phyloP scores from a whole-genome alignment of 2,113 vertebrate genomes.

The Lipophrys pholis region DNA sequence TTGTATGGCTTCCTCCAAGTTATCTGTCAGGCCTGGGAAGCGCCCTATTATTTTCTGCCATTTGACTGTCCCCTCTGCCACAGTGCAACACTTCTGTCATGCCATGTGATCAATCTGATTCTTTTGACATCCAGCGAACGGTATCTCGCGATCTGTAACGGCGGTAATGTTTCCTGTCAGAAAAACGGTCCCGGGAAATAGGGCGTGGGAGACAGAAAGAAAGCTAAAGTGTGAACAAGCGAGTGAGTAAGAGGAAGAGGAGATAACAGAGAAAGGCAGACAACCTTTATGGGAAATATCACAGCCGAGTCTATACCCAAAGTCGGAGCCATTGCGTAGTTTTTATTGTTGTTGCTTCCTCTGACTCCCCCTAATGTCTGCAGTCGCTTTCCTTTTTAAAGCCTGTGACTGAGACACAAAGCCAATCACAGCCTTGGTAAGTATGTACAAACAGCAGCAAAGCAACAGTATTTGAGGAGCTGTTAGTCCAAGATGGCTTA shows the following conservation, averaged over 20 bases:
- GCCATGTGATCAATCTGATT: constrained; percentile 76
- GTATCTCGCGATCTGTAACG: constrained; percentile 77
- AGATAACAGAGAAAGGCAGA: constrained; percentile 48
- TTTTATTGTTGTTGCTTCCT: constrained; percentile 46
- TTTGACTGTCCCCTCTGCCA: constrained; percentile 77
- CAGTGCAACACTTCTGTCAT: constrained; percentile 64
- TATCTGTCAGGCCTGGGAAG: constrained; percentile 78
- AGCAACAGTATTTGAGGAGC: constrained; percentile 47
- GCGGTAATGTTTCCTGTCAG: constrained; percentile 78
- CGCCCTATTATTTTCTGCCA: constrained; percentile 80
- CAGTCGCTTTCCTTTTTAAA: constrained; percentile 17
- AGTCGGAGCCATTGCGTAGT: constrained; percentile 29
- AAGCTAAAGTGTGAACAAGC: constrained; percentile 52
- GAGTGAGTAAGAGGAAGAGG: constrained; percentile 41
- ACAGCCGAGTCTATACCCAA: constrained; percentile 41
- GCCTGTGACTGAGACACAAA: constrained; percentile 45
- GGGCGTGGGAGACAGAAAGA: constrained; percentile 45
- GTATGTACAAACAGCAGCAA: constrained; percentile 25
- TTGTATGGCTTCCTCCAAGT: constrained; percentile 71
- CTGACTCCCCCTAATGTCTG: constrained; percentile 19
- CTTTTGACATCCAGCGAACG: constrained; percentile 74
- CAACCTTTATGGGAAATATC: constrained; percentile 64
- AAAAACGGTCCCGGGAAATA: constrained; percentile 56
- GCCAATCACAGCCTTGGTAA: constrained; percentile 36
- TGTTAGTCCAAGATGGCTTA: constrained; percentile 50